Percentiles rank a stretch among this genome's conserved stretches.
These are phyloP conservation scores for Meliscaeva auricollis DNA, from an alignment of 2,888 invertebrate species.

Conservation along the genomic window DNA sequence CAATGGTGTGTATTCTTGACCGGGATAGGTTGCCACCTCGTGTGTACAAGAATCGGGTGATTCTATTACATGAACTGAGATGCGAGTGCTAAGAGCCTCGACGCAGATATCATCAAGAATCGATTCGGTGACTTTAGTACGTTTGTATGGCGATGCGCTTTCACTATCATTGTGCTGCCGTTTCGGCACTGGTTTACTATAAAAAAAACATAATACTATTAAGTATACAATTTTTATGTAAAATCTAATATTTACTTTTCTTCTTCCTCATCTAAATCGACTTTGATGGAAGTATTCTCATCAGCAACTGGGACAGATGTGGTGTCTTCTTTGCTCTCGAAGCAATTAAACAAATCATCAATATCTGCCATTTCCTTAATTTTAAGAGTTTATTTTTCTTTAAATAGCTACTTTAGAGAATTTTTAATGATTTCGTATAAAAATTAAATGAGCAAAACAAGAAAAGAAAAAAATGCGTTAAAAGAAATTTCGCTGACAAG, in stretches of 20 bases:
- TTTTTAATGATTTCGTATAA: conserved; percentile 20
- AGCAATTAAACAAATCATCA: conserved; percentile 83
- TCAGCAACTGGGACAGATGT: conserved; percentile 58
- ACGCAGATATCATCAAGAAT: conserved; percentile 86
- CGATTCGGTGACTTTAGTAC: conserved; percentile 79
- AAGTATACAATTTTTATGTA: neutral
- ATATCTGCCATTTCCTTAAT: conserved; percentile 80
- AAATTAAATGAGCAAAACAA: conserved; percentile 18
- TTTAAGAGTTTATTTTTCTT: neutral
- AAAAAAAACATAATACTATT: conserved; percentile 1
- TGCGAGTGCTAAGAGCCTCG: conserved; percentile 91
- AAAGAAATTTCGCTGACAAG: conserved; percentile 19
- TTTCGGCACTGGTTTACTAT: conserved; percentile 64
- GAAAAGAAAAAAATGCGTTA: conserved; percentile 21
- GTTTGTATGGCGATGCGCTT: conserved; percentile 44
- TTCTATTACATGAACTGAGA: conserved; percentile 94
- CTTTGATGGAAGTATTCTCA: neutral
- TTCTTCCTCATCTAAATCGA: conserved; percentile 12
- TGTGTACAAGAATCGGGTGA: conserved; percentile 97
- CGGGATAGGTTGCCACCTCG: conserved; percentile 97
- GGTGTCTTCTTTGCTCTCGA: conserved; percentile 79
- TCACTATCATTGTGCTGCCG: conserved; percentile 53
- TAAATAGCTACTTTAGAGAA: neutral
- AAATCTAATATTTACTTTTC: conserved; percentile 13
- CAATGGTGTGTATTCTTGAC: conserved; percentile 90